phyloP scores from a whole-genome alignment of 2,113 vertebrate genomes.

The Alligator sinensis region DNA sequence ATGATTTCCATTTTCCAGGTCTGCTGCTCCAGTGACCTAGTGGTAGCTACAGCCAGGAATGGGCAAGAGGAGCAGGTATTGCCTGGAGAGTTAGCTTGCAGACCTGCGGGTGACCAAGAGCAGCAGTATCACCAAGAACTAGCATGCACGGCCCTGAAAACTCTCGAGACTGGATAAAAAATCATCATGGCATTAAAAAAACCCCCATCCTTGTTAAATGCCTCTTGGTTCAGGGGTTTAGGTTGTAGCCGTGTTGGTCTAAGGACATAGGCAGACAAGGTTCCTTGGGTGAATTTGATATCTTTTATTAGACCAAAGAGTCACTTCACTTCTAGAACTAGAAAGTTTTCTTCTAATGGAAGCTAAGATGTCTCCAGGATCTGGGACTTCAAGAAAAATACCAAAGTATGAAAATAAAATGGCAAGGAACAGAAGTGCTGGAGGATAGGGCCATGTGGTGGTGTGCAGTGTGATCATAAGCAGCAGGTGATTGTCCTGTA shows the following conservation, averaged over 20 bases:
- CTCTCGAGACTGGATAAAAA: background rate
- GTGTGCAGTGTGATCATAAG: background rate
- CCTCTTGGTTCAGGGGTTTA: background rate
- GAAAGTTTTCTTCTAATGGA: background rate
- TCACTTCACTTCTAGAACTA: background rate
- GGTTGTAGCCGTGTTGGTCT: no score
- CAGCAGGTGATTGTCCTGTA: background rate
- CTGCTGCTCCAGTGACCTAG: background rate
- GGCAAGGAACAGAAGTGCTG: background rate
- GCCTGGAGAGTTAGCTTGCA: background rate
- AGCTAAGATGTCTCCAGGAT: background rate
- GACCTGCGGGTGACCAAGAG: fast-evolving
- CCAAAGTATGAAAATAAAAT: background rate
- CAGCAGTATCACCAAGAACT: background rate
- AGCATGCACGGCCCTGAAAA: background rate
- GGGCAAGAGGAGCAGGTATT: background rate
- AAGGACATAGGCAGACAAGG: no score
- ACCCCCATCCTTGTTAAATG: background rate
- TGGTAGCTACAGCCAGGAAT: background rate
- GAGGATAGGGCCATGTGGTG: background rate
- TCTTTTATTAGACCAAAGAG: no score
- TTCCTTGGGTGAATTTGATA: no score
- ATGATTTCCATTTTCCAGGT: fast-evolving
- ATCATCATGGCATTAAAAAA: background rate
- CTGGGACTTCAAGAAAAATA: background rate